Evolutionary conservation across 2,113 vertebrate genomes (phyloP), one percentile per base, ranked within the genome.

Genomic region (Telmatochromis brachygnathus): DNA sequence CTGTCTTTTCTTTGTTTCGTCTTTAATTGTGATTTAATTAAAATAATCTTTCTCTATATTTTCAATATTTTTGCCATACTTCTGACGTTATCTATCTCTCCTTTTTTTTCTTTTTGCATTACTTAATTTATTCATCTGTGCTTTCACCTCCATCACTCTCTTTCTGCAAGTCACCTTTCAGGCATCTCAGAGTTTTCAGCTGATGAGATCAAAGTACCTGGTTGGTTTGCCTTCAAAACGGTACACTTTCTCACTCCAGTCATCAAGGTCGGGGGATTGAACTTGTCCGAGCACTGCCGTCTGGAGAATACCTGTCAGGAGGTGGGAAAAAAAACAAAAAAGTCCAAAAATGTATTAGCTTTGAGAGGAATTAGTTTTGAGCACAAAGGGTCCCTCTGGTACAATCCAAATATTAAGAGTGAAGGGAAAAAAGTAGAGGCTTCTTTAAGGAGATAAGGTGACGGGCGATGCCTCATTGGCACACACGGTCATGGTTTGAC

Each of bases 201-300:
- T 77, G 23, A 45, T 6, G n/a, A 89, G 88, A 90, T 94, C 82
- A 87, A 81, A 87, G 87, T 96, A 98, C 97, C 97, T 98, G 91
- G 95, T 92, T 3, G 95, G 85, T 92, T 96, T 97, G 65, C 97
- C 97, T 96, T 98, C 96, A 89, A 97, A 96, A 33, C 95, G 95
- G 95, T 97, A 98, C 86, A 95, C 94, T 95, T 98, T 98, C 92
- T 85, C 94, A 82, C 97, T 97, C 97, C 97, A 98, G 65, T 98
- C 97, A 81, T 98, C 98, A 19, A 95, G 96, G 91, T 98, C 98
- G 45, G 97, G 97, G 11, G 97, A 96, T 86, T 73, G 95, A 88
- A 98, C 95, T 86, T 95, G 96, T 85, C 98, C 98, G 70, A 98
- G 95, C 6, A 93, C 84, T 5, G 96, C 97, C 0, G 84, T 95